Percentiles rank a stretch among this genome's conserved stretches.
These are phyloP conservation scores for Margarornis squamiger DNA, from an alignment of 2,797 vertebrate genomes.

Conservation along the genomic window DNA sequence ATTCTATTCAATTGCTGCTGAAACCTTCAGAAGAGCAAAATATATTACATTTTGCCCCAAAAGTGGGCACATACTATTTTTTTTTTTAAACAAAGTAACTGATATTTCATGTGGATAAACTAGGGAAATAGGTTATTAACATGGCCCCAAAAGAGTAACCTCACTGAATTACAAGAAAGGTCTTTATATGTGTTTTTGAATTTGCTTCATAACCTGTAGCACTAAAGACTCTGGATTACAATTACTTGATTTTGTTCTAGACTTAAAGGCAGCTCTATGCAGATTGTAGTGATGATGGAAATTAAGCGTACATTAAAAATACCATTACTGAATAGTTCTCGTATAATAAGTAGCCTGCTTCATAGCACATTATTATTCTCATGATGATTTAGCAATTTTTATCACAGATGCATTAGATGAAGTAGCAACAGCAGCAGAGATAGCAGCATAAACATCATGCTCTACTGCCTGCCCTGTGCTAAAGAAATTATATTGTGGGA, in stretches of 20 bases:
- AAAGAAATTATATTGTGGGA: slow-evolving; percentile 9
- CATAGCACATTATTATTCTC: not conserved
- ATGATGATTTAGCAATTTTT: not conserved
- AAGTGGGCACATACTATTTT: not conserved
- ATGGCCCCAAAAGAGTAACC: not conserved
- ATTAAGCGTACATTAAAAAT: slow-evolving; percentile 9
- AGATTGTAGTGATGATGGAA: not conserved
- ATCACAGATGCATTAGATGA: not conserved
- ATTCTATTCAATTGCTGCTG: not conserved
- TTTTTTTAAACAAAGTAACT: not conserved
- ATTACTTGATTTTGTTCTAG: not conserved
- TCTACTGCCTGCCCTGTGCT: slow-evolving; percentile 18
- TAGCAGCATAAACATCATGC: slow-evolving; percentile 39
- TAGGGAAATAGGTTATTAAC: not conserved
- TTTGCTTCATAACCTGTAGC: not conserved
- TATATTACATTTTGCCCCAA: not conserved
- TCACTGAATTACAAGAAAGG: not conserved
- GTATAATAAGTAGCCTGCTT: not conserved
- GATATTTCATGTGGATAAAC: not conserved
- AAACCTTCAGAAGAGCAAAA: not conserved
- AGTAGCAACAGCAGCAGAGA: slow-evolving; percentile 13
- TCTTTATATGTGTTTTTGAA: not conserved
- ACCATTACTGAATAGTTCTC: not conserved
- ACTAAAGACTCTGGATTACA: not conserved
- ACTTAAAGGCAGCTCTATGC: not conserved